Conservation (phyloP, 1,140 invertebrate genomes). For the Steinernema khuongi region DNA sequence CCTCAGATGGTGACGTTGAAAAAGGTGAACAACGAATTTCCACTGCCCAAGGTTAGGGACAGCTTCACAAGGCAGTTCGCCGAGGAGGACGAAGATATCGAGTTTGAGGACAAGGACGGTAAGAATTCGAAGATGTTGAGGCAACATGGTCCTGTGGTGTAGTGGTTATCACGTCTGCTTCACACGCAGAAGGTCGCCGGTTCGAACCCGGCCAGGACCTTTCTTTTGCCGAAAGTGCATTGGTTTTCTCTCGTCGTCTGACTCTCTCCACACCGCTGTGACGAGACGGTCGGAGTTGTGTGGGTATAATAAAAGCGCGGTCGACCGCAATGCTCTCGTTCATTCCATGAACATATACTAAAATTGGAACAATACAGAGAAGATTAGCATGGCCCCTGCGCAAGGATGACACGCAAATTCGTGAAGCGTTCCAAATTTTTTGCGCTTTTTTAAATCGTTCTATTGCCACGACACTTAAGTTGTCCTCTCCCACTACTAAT, state of each 20-base stretch:
- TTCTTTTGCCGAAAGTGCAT: too few species aligned
- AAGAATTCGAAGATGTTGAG: background rate
- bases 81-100: constrained; percentile 67
- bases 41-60: constrained; percentile 87
- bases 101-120: constrained; percentile 22
- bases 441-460: background rate
- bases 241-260: too few species aligned
- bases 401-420: constrained; percentile 88
- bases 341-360: constrained; percentile 62
- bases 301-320: constrained; percentile 22
- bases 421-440: constrained; percentile 71
- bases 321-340: constrained; percentile 18
- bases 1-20: constrained; percentile 95
- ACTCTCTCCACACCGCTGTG: too few species aligned
- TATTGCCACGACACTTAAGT: background rate
- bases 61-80: constrained; percentile 98
- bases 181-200: constrained; percentile 45
- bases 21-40: constrained; percentile 92
- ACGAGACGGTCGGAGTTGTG: too few species aligned
- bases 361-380: constrained; percentile 82
- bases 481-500: constrained; percentile 16
- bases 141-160: constrained; percentile 26
- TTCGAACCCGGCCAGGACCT: constrained; percentile 43
- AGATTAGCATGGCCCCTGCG: constrained; percentile 89
- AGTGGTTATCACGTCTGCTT: constrained; percentile 46